Conservation (phyloP, 2,888 invertebrate genomes). For the Yponomeuta sedellus region DNA sequence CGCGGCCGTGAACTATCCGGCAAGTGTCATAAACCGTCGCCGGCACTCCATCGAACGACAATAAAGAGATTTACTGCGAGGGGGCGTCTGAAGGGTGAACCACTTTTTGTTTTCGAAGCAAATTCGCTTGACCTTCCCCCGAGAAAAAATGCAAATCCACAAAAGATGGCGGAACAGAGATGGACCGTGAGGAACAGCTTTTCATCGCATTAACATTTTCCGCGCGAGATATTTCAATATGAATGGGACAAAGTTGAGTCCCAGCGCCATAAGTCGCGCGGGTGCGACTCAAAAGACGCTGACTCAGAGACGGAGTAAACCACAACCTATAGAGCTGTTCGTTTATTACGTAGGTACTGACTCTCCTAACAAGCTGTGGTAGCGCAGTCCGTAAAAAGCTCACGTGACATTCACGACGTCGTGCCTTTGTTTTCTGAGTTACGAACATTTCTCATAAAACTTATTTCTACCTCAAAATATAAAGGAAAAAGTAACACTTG, state of each 20-base stretch:
- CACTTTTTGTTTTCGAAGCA: background rate
- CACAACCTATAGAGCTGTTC: background rate
- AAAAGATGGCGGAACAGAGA: background rate
- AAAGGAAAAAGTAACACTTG: no score
- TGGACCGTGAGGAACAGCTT: background rate
- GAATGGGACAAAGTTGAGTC: background rate
- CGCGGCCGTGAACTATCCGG: background rate
- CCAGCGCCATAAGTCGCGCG: background rate
- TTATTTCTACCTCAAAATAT: no score
- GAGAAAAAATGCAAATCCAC: background rate
- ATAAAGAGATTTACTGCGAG: background rate
- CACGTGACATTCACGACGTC: no score
- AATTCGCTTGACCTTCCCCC: background rate
- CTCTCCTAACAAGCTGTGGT: no score
- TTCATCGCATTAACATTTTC: constrained; percentile 1
- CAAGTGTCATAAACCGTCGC: background rate
- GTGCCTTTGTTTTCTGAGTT: no score
- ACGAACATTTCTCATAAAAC: no score
- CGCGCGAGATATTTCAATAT: background rate
- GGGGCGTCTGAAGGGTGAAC: background rate
- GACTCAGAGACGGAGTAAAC: background rate
- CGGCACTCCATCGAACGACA: background rate
- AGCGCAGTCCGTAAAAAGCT: no score
- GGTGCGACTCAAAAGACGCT: no score
- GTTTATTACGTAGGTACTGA: no score